Conservation (phyloP, 1,140 invertebrate genomes). For the Papilio xuthus region DNA sequence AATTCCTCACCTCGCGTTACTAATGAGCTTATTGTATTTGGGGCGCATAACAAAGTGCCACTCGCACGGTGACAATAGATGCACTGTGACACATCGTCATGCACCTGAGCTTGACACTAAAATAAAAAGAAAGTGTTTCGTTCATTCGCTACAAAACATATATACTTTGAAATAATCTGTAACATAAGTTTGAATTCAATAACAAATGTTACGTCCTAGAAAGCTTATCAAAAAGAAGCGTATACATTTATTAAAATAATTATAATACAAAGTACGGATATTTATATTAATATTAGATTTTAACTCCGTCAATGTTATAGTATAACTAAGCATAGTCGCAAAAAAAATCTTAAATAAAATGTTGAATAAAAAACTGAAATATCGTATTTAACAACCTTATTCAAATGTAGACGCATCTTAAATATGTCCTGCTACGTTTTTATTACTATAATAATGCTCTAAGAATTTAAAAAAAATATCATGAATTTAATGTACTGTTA, state of each 20-base stretch:
- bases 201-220: neutral
- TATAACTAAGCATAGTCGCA: no score
- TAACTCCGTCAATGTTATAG: no score
- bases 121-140: conserved; percentile 73
- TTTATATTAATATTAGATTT: no score
- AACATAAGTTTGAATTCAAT: neutral
- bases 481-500: neutral
- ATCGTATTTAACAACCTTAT: neutral
- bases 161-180: neutral
- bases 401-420: neutral
- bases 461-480: neutral
- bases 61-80: conserved; percentile 55
- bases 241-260: no score
- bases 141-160: conserved; percentile 54
- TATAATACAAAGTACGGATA: no score
- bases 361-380: neutral
- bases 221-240: neutral
- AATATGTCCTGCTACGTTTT: neutral
- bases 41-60: conserved; percentile 44
- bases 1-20: conserved; percentile 4
- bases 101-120: conserved; percentile 60
- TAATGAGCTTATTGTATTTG: conserved; percentile 21
- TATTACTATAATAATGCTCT: neutral
- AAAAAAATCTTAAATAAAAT: no score
- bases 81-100: conserved; percentile 59